Percentiles rank a stretch among this genome's conserved stretches.
Evolutionary conservation across 2,797 vertebrate species (phyloP).

Genomic region (Dermochelys coriacea): DNA sequence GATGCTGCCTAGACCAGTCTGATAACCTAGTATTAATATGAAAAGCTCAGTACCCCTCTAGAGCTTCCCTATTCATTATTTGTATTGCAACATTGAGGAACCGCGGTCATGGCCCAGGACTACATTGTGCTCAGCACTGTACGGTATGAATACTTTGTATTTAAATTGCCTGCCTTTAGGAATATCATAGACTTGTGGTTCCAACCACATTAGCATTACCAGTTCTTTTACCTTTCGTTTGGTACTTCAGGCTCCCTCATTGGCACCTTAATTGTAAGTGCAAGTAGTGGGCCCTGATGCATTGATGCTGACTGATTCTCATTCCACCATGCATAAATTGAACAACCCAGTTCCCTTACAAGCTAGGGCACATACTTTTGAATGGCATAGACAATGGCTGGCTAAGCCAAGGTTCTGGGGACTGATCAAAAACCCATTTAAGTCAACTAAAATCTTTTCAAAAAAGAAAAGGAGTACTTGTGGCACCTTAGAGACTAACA

Average conservation of each 20-base stretch:
- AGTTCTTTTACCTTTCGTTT: background rate
- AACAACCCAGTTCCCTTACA: background rate
- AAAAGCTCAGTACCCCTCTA: background rate
- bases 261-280: background rate
- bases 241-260: background rate
- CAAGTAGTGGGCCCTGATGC: accelerated
- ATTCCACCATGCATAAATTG: background rate
- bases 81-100: background rate
- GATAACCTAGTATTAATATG: background rate
- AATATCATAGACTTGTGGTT: background rate
- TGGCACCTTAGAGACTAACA: too few relatives aligned
- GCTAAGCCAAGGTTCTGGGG: background rate
- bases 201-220: background rate
- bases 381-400: background rate
- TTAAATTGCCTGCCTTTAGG: background rate
- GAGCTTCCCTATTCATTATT: background rate
- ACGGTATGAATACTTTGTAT: background rate
- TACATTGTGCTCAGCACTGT: background rate
- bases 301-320: too few relatives aligned
- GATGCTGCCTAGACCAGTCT: accelerated
- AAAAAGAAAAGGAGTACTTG: too few relatives aligned
- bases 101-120: background rate
- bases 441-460: background rate
- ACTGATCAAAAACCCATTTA: background rate
- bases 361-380: background rate